Percentiles rank a stretch among this genome's conserved stretches.
These are phyloP conservation scores for Ganaspis brasiliensis DNA, from an alignment of 2,888 invertebrate species.

Conservation along the genomic window DNA sequence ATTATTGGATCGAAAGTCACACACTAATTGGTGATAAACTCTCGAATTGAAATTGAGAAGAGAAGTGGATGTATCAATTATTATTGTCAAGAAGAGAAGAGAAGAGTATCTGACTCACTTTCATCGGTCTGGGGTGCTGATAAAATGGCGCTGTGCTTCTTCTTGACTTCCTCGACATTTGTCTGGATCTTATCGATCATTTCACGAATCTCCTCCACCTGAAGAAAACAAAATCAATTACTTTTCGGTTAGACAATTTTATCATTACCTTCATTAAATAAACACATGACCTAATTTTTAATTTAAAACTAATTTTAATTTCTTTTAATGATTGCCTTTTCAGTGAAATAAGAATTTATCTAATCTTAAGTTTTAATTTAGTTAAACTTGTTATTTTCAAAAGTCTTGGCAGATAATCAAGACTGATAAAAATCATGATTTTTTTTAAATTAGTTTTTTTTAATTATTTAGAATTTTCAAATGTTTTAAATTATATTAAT, in stretches of 20 bases:
- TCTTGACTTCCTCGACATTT: slow-evolving; percentile 99
- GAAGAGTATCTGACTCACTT: slow-evolving; percentile 87
- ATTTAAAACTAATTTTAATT: too few relatives aligned
- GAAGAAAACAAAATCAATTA: slow-evolving; percentile 69
- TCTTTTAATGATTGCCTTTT: too few relatives aligned
- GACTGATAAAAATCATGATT: too few relatives aligned
- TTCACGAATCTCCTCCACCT: slow-evolving; percentile 99
- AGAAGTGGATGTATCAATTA: slow-evolving; percentile 44
- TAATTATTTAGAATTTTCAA: too few relatives aligned
- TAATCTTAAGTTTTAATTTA: too few relatives aligned
- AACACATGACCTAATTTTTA: too few relatives aligned
- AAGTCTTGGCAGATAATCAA: too few relatives aligned
- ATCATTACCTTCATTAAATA: too few relatives aligned
- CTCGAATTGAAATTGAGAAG: slow-evolving; percentile 23
- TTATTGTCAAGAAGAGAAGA: slow-evolving; percentile 41
- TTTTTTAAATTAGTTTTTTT: too few relatives aligned
- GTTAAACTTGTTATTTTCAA: too few relatives aligned
- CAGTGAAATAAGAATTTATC: too few relatives aligned
- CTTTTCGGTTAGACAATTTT: not conserved
- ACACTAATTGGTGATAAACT: slow-evolving; percentile 52
- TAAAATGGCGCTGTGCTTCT: slow-evolving; percentile 99
- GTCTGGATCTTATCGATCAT: slow-evolving; percentile 99
- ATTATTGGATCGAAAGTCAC: slow-evolving; percentile 49
- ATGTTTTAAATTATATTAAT: too few relatives aligned
- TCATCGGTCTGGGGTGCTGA: slow-evolving; percentile 99